Conservation (phyloP, 1,140 invertebrate species). For the Aphelenchoides fujianensis region DNA sequence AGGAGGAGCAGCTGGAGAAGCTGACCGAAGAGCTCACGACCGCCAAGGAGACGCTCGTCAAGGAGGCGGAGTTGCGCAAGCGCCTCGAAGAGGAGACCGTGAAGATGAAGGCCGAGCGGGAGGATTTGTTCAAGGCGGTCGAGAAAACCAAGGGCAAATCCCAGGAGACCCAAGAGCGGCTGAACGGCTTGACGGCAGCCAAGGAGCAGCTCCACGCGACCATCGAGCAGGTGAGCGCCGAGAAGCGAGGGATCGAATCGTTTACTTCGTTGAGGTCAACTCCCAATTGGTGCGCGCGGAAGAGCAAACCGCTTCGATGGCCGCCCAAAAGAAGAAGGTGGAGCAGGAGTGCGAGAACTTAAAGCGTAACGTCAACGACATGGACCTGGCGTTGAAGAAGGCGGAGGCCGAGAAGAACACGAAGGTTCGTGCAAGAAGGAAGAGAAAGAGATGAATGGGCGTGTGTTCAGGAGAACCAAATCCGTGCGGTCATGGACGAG, state of each 20-base stretch:
- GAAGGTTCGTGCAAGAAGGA: no score
- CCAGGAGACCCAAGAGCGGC: conserved; percentile 39
- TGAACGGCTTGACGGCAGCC: conserved; percentile 24
- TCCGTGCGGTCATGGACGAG: conserved; percentile 95
- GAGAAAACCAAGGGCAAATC: conserved; percentile 28
- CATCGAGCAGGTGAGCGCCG: conserved; percentile 28
- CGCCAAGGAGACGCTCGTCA: conserved; percentile 73
- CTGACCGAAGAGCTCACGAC: conserved; percentile 76
- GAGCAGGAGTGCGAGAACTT: conserved; percentile 54
- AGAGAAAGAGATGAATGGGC: conserved; percentile 95
- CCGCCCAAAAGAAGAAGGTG: conserved; percentile 45
- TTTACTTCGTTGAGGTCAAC: no score
- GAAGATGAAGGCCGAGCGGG: conserved; percentile 83
- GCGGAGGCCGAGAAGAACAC: conserved; percentile 75
- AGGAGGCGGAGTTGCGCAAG: conserved; percentile 97
- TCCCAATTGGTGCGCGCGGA: conserved; percentile 50
- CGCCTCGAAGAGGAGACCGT: conserved; percentile 91
- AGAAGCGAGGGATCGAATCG: no score
- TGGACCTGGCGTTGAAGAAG: conserved; percentile 63
- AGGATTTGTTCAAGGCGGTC: conserved; percentile 36
- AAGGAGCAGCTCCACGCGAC: conserved; percentile 47
- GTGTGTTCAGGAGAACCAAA: conserved; percentile 99
- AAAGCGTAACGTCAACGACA: conserved; percentile 61
- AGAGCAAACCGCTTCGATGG: conserved; percentile 39
- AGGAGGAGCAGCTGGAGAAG: conserved; percentile 91